Evolutionary conservation across 2,113 vertebrate genomes (phyloP).

Genomic region (Gyps fulvus): DNA sequence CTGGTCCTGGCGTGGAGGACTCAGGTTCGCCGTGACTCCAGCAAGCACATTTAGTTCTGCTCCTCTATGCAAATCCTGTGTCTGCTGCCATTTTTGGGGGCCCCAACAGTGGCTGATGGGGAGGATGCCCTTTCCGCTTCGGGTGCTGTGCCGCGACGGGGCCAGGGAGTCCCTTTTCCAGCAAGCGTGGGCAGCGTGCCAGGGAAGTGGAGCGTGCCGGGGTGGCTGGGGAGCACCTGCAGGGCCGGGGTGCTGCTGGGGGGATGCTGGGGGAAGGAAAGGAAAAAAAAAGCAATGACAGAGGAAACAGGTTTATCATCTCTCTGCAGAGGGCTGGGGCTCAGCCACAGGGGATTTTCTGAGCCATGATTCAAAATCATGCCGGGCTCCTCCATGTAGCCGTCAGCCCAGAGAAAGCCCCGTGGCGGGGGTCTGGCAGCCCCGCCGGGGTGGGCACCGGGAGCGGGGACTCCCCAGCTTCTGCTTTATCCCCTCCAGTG

Average conservation of each 20-base stretch:
- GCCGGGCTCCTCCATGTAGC: neutral
- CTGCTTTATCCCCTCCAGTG: neutral
- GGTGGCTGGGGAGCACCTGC: rapidly evolving
- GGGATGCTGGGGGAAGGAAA: neutral
- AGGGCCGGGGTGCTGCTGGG: neutral
- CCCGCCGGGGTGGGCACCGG: rapidly evolving
- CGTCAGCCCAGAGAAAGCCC: neutral
- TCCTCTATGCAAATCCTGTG: neutral
- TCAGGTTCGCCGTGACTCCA: neutral
- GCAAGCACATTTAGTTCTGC: neutral
- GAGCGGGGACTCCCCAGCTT: neutral
- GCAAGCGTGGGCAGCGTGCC: rapidly evolving
- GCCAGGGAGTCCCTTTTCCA: neutral
- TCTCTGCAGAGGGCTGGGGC: neutral
- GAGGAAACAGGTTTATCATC: neutral
- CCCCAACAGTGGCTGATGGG: rapidly evolving
- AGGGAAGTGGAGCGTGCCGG: rapidly evolving
- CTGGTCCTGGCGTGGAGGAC: rapidly evolving
- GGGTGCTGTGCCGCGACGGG: rapidly evolving
- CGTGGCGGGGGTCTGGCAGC: rapidly evolving
- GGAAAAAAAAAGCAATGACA: neutral
- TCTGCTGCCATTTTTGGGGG: neutral
- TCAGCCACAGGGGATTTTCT: neutral
- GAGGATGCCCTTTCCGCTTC: neutral
- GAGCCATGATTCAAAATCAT: neutral